phyloP scores from a whole-genome alignment of 2,113 vertebrate species.

The Forbesichthys papilliferus region DNA sequence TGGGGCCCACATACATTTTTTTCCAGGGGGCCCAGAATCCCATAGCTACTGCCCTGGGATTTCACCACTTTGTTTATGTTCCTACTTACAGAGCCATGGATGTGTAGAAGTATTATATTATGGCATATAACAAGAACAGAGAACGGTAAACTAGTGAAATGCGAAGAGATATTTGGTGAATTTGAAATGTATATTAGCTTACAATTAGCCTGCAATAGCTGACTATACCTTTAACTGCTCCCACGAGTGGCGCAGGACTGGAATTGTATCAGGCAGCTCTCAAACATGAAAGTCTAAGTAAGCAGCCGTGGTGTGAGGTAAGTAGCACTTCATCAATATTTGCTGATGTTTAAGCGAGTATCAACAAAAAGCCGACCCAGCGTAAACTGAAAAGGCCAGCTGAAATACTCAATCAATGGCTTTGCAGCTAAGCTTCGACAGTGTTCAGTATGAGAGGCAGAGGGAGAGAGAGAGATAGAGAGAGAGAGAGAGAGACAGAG shows the following conservation, averaged over 20 bases:
- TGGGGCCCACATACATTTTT: no score
- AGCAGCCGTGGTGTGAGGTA: not conserved
- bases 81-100: no score
- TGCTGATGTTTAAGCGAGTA: not conserved
- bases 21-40: no score
- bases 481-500: not conserved
- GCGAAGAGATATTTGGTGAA: no score
- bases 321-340: not conserved
- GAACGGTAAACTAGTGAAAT: no score
- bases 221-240: slow-evolving; percentile 12
- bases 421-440: not conserved
- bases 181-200: no score
- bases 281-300: slow-evolving; percentile 10
- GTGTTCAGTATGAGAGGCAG: not conserved
- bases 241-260: not conserved
- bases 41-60: no score
- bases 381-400: not conserved
- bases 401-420: not conserved
- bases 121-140: no score
- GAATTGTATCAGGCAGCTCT: not conserved
- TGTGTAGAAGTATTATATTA: no score
- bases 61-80: no score
- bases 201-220: no score
- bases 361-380: not conserved
- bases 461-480: not conserved